Percentiles rank a stretch among this genome's conserved stretches.
These are phyloP conservation scores for Lophura nycthemera DNA, from an alignment of 2,113 vertebrate species.

Conservation along the genomic window DNA sequence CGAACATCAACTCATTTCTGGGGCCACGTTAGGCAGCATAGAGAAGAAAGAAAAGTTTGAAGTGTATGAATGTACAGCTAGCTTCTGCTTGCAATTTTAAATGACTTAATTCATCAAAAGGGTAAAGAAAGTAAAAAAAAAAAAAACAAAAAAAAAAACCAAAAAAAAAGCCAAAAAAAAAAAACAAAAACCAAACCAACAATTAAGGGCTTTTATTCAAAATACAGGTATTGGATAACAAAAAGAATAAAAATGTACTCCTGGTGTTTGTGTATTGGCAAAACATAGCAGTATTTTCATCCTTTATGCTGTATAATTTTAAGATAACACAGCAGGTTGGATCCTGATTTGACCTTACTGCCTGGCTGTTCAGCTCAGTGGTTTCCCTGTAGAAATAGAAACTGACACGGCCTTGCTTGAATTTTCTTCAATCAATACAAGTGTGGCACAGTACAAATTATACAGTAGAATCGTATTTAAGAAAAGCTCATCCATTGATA, in stretches of 20 bases:
- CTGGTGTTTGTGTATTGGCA: neutral
- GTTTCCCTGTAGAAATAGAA: constrained; percentile 82
- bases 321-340: neutral
- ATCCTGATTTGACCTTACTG: constrained; percentile 83
- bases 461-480: constrained; percentile 59
- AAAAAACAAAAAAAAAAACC: too few relatives aligned
- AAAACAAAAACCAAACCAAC: too few relatives aligned
- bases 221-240: neutral
- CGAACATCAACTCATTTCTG: neutral
- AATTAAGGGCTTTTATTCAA: neutral
- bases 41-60: neutral
- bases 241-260: neutral
- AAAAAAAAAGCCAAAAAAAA: too few relatives aligned
- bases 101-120: neutral
- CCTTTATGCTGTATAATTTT: constrained; percentile 17
- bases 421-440: constrained; percentile 81
- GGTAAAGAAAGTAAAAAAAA: neutral
- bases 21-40: neutral
- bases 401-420: constrained; percentile 68
- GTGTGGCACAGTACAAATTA: constrained; percentile 82
- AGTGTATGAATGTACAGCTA: neutral
- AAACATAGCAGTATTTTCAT: neutral
- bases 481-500: constrained; percentile 65
- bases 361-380: constrained; percentile 80
- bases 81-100: neutral